Percentiles rank a stretch among this genome's conserved stretches.
Evolutionary conservation across 2,888 invertebrate genomes (phyloP).

Genomic region (Germaria angustata): DNA sequence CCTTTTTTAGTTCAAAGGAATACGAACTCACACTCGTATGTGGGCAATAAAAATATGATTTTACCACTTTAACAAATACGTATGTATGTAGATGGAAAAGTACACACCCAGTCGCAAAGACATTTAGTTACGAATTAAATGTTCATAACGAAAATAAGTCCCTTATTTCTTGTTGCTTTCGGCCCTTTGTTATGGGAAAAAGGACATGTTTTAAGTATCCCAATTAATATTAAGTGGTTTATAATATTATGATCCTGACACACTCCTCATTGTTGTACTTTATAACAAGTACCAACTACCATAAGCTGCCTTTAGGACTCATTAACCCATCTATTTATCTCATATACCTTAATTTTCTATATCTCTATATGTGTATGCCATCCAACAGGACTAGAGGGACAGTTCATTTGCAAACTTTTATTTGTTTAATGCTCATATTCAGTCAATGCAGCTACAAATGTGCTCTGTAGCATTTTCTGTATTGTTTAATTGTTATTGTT

Average conservation of each 20-base stretch:
- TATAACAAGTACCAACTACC: constrained; percentile 14
- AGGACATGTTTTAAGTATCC: constrained; percentile 73
- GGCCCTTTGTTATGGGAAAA: constrained; percentile 38
- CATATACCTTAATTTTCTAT: constrained; percentile 34
- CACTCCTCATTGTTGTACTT: constrained; percentile 14
- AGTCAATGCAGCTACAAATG: not conserved
- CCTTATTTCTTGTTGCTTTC: not conserved
- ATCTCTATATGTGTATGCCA: constrained; percentile 8
- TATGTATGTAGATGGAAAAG: not conserved
- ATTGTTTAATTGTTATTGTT: constrained; percentile 56
- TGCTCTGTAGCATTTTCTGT: not conserved
- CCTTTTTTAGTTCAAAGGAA: not conserved
- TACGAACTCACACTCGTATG: constrained; percentile 1
- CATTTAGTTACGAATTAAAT: constrained; percentile 8
- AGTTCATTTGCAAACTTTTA: constrained; percentile 19
- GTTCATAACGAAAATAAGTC: constrained; percentile 22
- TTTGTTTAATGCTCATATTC: not conserved
- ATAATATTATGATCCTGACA: constrained; percentile 75
- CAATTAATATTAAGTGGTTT: constrained; percentile 79
- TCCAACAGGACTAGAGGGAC: constrained; percentile 29
- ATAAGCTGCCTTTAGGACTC: constrained; percentile 53
- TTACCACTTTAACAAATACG: constrained; percentile 45
- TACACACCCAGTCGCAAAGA: not conserved
- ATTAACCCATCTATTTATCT: constrained; percentile 64
- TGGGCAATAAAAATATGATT: constrained; percentile 64